Evolutionary conservation across 1,140 invertebrate genomes (phyloP), one percentile per base, ranked within the genome.

Genomic region (Hestina assimilis): DNA sequence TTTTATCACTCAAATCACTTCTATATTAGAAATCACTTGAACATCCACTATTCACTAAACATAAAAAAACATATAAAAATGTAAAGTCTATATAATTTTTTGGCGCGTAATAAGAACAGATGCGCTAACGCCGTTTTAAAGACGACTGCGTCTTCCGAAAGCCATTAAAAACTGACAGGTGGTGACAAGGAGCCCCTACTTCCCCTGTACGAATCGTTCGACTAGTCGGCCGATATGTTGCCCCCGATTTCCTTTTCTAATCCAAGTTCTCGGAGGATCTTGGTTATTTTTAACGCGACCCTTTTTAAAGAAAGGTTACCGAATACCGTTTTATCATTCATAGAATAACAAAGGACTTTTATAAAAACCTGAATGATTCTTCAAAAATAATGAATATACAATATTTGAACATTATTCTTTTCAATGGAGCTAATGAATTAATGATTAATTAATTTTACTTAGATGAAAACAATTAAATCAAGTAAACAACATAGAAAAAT

Each of bases 121-220:
- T 85, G 84, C 75, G 78, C 70, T 52, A 40, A 72, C 76, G 77
- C 59, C 69, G 72, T 52, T 65, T 70, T 50, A 65, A 55, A 69
- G 66, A 63, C 69, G 62, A 79, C 75, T 81, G 69, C 72, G 74
- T 79, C 77, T 83, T 83, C 80, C 80, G 72, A 79, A 71, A 83
- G 67, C 75, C 64, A 79, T 79, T 83, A 82, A 72, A 63, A 50
- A 69, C 63, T 53, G 81, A 81, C 80, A 85, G 81, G 83, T 84
- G 82, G 75, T 80, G 80, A 83, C 79, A 78, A 80, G 68, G 72
- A 79, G 66, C 53, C 63, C 69, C 73, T 71, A 75, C 79, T 82
- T 81, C 79, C 80, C 79, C 72, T 78, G 65, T 63, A 47, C 59
- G 21, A 48, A 61, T 56, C 54, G 52, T 28, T 21, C 64, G 51